Evolutionary conservation across 2,797 vertebrate species (phyloP), one percentile per base, ranked within the genome.

Genomic region (Sciurus carolinensis): DNA sequence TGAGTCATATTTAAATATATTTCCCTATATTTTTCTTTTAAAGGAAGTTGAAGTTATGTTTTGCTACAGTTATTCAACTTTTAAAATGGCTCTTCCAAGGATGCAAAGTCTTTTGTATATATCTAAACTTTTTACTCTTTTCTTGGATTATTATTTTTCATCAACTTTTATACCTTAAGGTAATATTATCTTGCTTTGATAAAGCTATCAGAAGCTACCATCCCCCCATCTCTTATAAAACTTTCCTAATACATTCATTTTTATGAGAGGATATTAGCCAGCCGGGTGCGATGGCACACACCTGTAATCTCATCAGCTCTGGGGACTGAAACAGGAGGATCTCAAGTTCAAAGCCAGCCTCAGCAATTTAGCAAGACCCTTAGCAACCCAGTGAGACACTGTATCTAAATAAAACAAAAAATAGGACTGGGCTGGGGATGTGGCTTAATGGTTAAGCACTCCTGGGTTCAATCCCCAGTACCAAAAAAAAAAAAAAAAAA

Each of bases 121-220:
- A 83, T 39, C 1, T 83, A 89, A 54, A 24, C 7, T 50, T 95
- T 95, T 80, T 93, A 39, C 13, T 84, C 28, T 66, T 96, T 93
- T 94, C 39, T 36, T 94, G 20, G 22, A 28, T 91, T 62, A 22
- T 79, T 77, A 26, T 62, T 62, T 95, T 95, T 91, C 18, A 85
- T 76, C 10, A 52, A 73, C 33, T 97, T 95, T 95, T n/a, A 4
- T 71, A 72, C 91, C 20, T 91, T 76, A 59, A 97, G 30, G 7
- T 20, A 4, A 13, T 96, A 22, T 95, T 83, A 36, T 83, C 26
- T 92, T 92, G 33, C 77, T 91, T 91, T 95, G 30, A 36, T 94
- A 95, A 97, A 88, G 26, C 80, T 86, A 33, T 96, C 33, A 90
- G 39, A 91, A 93, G 11, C 71, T 75, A 33, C 42, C 5, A 6